Conservation (phyloP, 2,888 invertebrate species). For the Ligdia adustata region DNA sequence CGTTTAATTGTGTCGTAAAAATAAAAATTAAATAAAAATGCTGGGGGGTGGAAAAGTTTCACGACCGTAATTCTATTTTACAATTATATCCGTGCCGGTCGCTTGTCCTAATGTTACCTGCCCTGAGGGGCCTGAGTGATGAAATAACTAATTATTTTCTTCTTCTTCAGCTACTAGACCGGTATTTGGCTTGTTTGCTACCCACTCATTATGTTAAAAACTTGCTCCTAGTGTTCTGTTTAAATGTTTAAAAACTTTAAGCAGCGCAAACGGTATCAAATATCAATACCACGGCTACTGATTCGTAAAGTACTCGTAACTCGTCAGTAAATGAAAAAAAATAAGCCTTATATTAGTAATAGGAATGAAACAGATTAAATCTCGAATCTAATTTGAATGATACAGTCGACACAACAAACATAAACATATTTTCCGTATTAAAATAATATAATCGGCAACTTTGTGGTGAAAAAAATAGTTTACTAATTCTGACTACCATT, state of each 20-base stretch:
- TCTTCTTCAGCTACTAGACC: background rate
- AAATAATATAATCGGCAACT: no score
- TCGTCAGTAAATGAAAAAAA: conserved; percentile 11
- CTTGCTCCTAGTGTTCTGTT: no score
- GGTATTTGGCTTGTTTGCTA: background rate
- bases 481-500: no score
- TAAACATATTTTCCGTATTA: no score
- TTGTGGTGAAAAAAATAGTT: no score
- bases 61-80: conserved; percentile 69
- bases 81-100: conserved; percentile 72
- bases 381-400: conserved; percentile 39
- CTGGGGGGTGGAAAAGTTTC: conserved; percentile 77
- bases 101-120: conserved; percentile 68
- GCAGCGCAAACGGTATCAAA: no score
- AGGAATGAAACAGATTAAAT: conserved; percentile 41
- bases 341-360: conserved; percentile 34
- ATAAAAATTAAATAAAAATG: conserved; percentile 83
- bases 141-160: conserved; percentile 9
- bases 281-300: no score
- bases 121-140: conserved; percentile 53
- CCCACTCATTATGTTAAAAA: no score
- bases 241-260: no score
- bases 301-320: background rate
- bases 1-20: conserved; percentile 83
- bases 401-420: no score